These are phyloP conservation scores for Drosophila prolongata DNA, from an alignment of 2,888 invertebrate genomes.

Conservation along the genomic window DNA sequence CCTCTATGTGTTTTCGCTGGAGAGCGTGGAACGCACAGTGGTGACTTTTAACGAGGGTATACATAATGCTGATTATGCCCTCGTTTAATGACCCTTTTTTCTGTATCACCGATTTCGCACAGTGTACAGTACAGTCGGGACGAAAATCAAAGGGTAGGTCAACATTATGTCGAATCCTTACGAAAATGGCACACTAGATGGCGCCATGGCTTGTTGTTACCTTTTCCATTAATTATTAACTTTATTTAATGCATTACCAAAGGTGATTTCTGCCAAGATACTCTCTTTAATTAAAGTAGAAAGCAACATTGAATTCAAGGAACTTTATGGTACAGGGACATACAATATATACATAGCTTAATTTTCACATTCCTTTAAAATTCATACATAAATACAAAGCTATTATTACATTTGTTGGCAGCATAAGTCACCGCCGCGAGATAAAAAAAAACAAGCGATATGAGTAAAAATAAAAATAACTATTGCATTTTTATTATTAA, in stretches of 20 bases:
- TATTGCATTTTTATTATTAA: too few species aligned
- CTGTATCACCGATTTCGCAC: conserved; percentile 18
- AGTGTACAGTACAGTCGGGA: conserved; percentile 44
- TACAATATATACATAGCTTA: too few species aligned
- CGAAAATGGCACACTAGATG: conserved; percentile 19
- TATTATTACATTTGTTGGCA: too few species aligned
- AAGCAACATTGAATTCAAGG: too few species aligned
- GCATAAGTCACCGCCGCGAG: neutral
- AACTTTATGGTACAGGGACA: too few species aligned
- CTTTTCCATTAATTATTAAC: neutral
- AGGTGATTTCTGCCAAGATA: too few species aligned
- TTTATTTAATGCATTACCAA: neutral
- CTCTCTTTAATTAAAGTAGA: too few species aligned
- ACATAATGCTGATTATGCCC: conserved; percentile 23
- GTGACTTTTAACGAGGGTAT: conserved; percentile 64
- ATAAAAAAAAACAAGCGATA: neutral
- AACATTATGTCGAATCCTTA: neutral
- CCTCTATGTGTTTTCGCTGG: conserved; percentile 52
- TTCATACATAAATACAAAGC: too few species aligned
- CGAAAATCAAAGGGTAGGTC: conserved; percentile 37
- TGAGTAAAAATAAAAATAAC: neutral
- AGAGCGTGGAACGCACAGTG: conserved; percentile 63
- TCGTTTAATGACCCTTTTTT: conserved; percentile 13
- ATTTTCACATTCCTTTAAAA: too few species aligned
- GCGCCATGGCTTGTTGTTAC: conserved; percentile 11